Conservation (phyloP, 1,140 invertebrate species). For the Drosophila teissieri region DNA sequence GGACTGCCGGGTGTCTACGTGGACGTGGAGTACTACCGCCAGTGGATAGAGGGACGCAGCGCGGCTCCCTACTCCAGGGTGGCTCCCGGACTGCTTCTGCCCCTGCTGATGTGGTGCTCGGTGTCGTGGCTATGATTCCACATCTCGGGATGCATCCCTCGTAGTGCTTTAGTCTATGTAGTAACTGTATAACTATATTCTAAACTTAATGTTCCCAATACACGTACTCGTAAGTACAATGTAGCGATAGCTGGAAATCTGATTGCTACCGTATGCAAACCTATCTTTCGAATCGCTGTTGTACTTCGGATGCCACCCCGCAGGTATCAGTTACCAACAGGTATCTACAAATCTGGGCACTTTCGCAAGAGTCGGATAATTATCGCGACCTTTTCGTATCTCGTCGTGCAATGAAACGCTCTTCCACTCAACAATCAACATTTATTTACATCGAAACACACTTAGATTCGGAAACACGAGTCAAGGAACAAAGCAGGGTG, state of each 20-base stretch:
- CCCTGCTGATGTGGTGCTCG: background rate
- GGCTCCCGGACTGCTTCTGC: background rate
- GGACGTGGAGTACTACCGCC: slow-evolving; percentile 85
- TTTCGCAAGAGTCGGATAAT: slow-evolving; percentile 8
- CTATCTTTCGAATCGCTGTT: background rate
- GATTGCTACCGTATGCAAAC: too few species aligned
- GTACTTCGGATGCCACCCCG: too few species aligned
- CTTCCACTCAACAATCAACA: slow-evolving; percentile 57
- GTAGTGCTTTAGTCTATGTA: background rate
- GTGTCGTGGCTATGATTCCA: background rate
- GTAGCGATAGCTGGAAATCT: too few species aligned
- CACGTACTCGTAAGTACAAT: too few species aligned
- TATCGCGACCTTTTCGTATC: background rate
- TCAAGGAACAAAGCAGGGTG: slow-evolving; percentile 16
- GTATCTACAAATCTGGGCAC: background rate
- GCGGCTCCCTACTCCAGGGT: background rate
- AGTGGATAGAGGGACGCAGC: slow-evolving; percentile 70
- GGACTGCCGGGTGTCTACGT: slow-evolving; percentile 90
- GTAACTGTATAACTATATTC: too few species aligned
- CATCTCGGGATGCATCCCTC: background rate
- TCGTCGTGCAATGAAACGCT: background rate
- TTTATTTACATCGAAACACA: slow-evolving; percentile 74
- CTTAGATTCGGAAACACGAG: slow-evolving; percentile 41
- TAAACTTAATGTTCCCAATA: too few species aligned
- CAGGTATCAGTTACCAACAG: background rate